A percentile compares a stretch with the other conserved stretches of the same genome.
These are phyloP conservation scores for Malurus alboscapulatus DNA, from an alignment of 2,113 vertebrate genomes.

Conservation along the genomic window DNA sequence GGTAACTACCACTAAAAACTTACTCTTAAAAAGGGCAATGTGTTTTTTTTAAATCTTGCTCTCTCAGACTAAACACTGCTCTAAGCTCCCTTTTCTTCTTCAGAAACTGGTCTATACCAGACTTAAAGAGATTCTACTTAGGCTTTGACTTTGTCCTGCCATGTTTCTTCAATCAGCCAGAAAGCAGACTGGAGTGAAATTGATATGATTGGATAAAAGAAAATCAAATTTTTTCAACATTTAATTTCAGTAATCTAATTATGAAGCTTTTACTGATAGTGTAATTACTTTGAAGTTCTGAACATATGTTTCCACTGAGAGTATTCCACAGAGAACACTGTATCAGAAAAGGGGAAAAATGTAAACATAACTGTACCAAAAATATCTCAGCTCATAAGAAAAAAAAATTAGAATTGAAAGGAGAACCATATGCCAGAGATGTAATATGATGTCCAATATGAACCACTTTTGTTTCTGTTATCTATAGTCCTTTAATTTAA, in stretches of 20 bases:
- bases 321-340: slow-evolving; percentile 62
- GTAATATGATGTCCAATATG: not conserved
- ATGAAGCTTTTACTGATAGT: slow-evolving; percentile 80
- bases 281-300: slow-evolving; percentile 75
- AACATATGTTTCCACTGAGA: slow-evolving; percentile 73
- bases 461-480: not conserved
- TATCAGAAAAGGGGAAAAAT: slow-evolving; percentile 51
- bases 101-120: not conserved
- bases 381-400: slow-evolving; percentile 10
- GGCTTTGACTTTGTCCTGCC: slow-evolving; percentile 56
- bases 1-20: not conserved
- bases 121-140: not conserved
- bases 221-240: slow-evolving; percentile 76
- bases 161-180: slow-evolving; percentile 65
- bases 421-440: slow-evolving; percentile 13
- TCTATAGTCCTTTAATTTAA: not conserved
- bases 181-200: slow-evolving; percentile 60
- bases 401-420: slow-evolving; percentile 49
- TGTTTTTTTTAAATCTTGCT: not conserved
- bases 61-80: not conserved
- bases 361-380: slow-evolving; percentile 1
- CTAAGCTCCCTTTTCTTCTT: not conserved
- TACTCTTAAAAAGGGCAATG: not conserved
- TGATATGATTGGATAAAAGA: slow-evolving; percentile 71
- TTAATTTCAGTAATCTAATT: slow-evolving; percentile 77